phyloP scores from a whole-genome alignment of 2,888 invertebrate genomes.

The Calliphora vomitoria region DNA sequence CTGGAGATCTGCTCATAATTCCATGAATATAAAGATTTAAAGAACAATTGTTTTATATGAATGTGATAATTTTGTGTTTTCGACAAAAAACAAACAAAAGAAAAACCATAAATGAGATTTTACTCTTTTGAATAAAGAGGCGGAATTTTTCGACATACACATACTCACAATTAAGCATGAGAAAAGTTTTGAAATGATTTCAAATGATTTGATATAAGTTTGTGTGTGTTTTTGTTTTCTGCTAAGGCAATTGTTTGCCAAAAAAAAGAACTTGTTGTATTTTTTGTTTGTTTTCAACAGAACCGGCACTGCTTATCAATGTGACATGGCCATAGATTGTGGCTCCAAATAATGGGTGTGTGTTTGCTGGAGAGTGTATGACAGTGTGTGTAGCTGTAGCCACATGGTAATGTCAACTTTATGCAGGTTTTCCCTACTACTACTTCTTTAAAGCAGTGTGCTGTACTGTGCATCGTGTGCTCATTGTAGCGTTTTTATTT shows the following conservation, averaged over 20 bases:
- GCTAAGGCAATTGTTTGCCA: conserved; percentile 47
- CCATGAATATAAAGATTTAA: conserved; percentile 53
- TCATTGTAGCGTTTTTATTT: conserved; percentile 44
- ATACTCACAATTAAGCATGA: conserved; percentile 47
- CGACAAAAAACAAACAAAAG: conserved; percentile 25
- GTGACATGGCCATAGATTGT: conserved; percentile 43
- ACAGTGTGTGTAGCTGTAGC: conserved; percentile 55
- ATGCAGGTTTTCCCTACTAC: conserved; percentile 77
- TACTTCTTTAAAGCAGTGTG: conserved; percentile 3
- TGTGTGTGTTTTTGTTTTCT: conserved; percentile 27
- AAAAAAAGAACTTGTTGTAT: not conserved
- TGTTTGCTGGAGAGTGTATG: conserved; percentile 33
- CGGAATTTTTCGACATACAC: conserved; percentile 55
- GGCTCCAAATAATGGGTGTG: conserved; percentile 56
- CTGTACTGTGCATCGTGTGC: conserved; percentile 67
- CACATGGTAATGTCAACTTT: conserved; percentile 78
- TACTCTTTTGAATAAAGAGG: conserved; percentile 67
- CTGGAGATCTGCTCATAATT: conserved; percentile 53
- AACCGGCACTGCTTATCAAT: conserved; percentile 50
- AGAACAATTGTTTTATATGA: conserved; percentile 39
- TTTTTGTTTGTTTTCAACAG: not conserved
- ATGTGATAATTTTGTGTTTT: conserved; percentile 28
- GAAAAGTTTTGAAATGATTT: conserved; percentile 57
- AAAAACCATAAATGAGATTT: conserved; percentile 50
- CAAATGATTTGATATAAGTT: not conserved